Conservation (phyloP, 2,888 invertebrate genomes). For the Horisme vitalbata region DNA sequence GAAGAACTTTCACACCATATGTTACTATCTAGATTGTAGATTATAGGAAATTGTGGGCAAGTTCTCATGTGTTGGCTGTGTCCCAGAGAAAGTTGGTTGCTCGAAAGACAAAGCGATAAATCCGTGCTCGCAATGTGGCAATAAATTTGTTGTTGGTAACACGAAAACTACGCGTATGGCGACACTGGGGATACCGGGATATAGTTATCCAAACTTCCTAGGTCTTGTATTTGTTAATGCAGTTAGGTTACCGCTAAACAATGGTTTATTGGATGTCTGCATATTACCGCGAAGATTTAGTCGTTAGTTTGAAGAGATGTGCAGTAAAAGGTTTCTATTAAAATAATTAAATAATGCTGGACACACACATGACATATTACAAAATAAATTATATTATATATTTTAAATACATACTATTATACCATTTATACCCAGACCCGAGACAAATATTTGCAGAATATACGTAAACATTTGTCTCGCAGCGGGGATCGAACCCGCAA, state of each 20-base stretch:
- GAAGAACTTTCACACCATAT: constrained; percentile 11
- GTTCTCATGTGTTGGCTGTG: constrained; percentile 24
- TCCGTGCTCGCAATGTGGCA: constrained; percentile 20
- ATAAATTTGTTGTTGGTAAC: constrained; percentile 34
- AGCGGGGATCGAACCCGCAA: too few species aligned
- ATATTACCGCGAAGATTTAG: too few species aligned
- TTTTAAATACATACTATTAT: too few species aligned
- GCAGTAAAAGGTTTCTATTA: too few species aligned
- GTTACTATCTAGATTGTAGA: constrained; percentile 11
- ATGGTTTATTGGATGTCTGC: too few species aligned
- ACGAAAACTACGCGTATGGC: constrained; percentile 22
- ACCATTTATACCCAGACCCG: too few species aligned
- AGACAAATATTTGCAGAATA: too few species aligned
- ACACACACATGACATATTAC: too few species aligned
- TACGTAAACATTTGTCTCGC: too few species aligned
- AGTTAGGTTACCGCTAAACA: neutral
- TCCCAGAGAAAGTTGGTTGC: constrained; percentile 34
- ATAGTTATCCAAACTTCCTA: neutral
- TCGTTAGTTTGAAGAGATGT: too few species aligned
- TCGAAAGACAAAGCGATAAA: constrained; percentile 37
- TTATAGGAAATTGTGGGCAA: constrained; percentile 21
- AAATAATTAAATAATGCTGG: too few species aligned
- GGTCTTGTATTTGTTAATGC: neutral
- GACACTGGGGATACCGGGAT: constrained; percentile 15
- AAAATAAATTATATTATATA: too few species aligned